phyloP scores from a whole-genome alignment of 2,797 vertebrate species.

The Macropus fuliginosus region DNA sequence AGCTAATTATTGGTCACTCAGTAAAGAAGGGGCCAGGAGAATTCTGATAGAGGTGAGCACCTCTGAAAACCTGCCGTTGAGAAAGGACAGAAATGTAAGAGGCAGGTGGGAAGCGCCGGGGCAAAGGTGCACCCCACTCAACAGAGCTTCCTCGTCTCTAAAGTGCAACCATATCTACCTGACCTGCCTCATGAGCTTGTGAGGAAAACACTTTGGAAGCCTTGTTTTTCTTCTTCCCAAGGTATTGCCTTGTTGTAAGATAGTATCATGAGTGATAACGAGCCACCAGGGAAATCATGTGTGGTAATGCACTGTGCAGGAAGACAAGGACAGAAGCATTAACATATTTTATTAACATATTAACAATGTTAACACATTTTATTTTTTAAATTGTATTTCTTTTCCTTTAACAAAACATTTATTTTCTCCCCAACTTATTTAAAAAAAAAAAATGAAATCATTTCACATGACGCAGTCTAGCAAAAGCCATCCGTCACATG shows the following conservation, averaged over 20 bases:
- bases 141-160: background rate
- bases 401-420: background rate
- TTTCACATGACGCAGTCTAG: background rate
- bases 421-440: background rate
- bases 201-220: background rate
- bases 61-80: background rate
- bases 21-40: background rate
- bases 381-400: background rate
- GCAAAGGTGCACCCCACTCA: too few relatives aligned
- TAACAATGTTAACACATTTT: too few relatives aligned
- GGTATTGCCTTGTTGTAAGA: fast-evolving
- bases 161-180: background rate
- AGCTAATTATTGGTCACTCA: background rate
- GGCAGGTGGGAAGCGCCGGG: fast-evolving
- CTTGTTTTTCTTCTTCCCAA: background rate
- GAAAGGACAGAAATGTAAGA: background rate
- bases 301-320: background rate
- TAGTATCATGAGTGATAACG: fast-evolving
- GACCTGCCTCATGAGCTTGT: background rate
- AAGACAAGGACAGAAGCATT: background rate
- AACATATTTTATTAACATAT: too few relatives aligned
- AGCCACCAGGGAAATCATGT: background rate
- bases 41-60: background rate
- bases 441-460: background rate
- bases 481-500: background rate